Conservation (phyloP, 2,113 vertebrate species). For the Corythoichthys haematopterus region DNA sequence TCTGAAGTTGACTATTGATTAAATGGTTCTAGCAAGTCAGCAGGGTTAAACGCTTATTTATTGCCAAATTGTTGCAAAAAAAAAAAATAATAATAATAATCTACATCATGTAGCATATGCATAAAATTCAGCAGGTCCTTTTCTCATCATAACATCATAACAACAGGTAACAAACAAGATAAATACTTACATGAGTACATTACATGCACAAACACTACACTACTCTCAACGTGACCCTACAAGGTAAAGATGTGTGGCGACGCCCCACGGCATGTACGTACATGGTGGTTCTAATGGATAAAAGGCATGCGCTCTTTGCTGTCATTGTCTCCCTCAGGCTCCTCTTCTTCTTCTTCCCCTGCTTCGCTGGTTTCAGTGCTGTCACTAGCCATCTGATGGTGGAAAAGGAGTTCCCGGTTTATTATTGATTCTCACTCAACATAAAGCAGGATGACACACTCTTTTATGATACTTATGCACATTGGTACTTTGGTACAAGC, state of each 20-base stretch:
- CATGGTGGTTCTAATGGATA: conserved; percentile 80
- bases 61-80: conserved; percentile 17
- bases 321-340: conserved; percentile 91
- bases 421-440: background rate
- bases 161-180: conserved; percentile 32
- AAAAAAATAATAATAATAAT: conserved; percentile 5
- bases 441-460: background rate
- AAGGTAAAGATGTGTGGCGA: conserved; percentile 12
- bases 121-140: background rate
- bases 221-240: conserved; percentile 68
- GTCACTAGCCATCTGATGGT: conserved; percentile 91
- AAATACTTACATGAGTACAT: conserved; percentile 27
- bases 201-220: conserved; percentile 72
- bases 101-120: background rate
- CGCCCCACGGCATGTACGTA: conserved; percentile 16
- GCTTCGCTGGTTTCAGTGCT: conserved; percentile 98
- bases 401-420: conserved; percentile 7
- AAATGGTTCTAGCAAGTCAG: conserved; percentile 2
- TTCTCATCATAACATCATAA: conserved; percentile 51
- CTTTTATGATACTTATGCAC: no score
- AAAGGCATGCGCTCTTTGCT: conserved; percentile 98
- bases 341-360: conserved; percentile 95
- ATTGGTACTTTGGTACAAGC: no score
- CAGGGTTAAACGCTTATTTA: conserved; percentile 12
- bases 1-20: conserved; percentile 1